Evolutionary conservation across 2,797 vertebrate species (phyloP), one percentile per base, ranked within the genome.

Genomic region (Bovichtus diacanthus): DNA sequence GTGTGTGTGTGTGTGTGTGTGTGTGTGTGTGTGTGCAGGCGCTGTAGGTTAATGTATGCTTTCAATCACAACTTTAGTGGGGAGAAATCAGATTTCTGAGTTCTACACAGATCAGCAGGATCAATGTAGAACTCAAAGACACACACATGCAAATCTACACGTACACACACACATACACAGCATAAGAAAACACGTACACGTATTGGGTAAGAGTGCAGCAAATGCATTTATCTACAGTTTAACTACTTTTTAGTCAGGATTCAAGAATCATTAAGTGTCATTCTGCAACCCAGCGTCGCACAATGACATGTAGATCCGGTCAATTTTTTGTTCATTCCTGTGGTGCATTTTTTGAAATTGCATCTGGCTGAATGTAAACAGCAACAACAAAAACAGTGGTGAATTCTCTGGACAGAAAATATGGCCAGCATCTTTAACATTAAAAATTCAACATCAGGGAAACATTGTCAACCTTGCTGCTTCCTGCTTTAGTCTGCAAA

Each of bases 31-130:
- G 54, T 73, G 21, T 6, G 25, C 18, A 60, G 47, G 67, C 29
- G 51, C 66, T 75, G 53, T 77, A 70, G 83, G 87, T 89, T 92
- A 89, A 93, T 92, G 91, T 90, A 82, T 93, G 92, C 91, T 89
- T 92, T 91, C 89, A 93, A 90, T 92, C 90, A 92, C 76, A 70
- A 65, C 85, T 83, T 70, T 13, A 71, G 63, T 68, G 76, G 75
- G 81, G 74, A 75, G 92, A 90, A 93, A 92, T 93, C 70, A 84
- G 91, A 92, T 88, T 89, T 88, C 81, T 55, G n/a, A n/a, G n/a
- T n/a, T n/a, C n/a, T n/a, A n/a, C n/a, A n/a, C n/a, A n/a, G n/a
- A n/a, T n/a, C n/a, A n/a, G 69, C 80, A 80, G 82, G 21, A 50
- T 43, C 47, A 31, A 76, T 34, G 50, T 73, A 29, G 76, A 80